A percentile compares a stretch with the other conserved stretches of the same genome.
These are phyloP conservation scores for Eriosoma lanigerum DNA, from an alignment of 1,140 invertebrate genomes.

Conservation along the genomic window DNA sequence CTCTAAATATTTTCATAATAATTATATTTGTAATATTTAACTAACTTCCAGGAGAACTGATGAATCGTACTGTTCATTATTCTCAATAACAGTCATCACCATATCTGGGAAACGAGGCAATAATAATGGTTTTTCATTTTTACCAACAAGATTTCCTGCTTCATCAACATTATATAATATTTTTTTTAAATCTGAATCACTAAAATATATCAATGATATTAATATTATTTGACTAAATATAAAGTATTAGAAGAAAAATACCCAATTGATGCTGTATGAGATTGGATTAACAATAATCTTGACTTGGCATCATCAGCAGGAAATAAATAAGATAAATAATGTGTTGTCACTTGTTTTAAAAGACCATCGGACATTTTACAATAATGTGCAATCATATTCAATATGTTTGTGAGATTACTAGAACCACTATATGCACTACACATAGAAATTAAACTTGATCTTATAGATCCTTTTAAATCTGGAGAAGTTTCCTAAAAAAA, in stretches of 20 bases:
- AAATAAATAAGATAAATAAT: constrained; percentile 40
- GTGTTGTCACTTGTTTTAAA: constrained; percentile 41
- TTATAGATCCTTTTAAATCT: constrained; percentile 43
- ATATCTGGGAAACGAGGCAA: constrained; percentile 39
- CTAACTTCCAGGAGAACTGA: constrained; percentile 9
- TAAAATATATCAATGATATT: background rate
- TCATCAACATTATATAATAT: constrained; percentile 45
- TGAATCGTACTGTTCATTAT: constrained; percentile 27
- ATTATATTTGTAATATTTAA: background rate
- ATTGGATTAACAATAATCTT: constrained; percentile 38
- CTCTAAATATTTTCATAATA: too few relatives aligned
- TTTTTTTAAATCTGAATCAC: constrained; percentile 39
- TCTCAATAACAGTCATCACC: constrained; percentile 39
- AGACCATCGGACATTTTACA: constrained; percentile 45
- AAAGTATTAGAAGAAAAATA: background rate
- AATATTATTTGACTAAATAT: background rate
- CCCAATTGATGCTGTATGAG: constrained; percentile 32
- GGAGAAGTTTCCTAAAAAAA: constrained; percentile 35
- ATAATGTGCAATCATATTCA: constrained; percentile 33
- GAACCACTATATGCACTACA: constrained; percentile 30
- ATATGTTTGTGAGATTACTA: background rate
- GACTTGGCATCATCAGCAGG: constrained; percentile 36
- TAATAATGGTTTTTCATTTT: background rate
- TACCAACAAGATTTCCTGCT: constrained; percentile 38
- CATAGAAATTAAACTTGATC: constrained; percentile 46